phyloP scores from a whole-genome alignment of 2,113 vertebrate genomes.

The Melospiza georgiana region DNA sequence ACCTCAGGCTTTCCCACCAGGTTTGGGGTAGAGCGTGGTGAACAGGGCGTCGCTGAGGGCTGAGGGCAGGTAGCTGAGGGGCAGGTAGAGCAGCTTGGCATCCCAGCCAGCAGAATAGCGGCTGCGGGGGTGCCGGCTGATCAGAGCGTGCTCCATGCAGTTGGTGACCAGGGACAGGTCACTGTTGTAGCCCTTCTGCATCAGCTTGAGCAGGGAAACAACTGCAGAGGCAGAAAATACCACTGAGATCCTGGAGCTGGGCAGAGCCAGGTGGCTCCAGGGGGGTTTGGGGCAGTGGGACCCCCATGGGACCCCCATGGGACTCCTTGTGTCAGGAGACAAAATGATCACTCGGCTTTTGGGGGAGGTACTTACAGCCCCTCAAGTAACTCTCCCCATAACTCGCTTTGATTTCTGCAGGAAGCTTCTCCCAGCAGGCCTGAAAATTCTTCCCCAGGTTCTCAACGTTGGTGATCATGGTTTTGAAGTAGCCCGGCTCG shows the following conservation, averaged over 20 bases:
- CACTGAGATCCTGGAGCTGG: fast-evolving
- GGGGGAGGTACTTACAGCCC: slow-evolving; percentile 56
- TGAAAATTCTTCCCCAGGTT: fast-evolving
- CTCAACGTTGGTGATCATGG: not conserved
- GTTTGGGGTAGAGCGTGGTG: not conserved
- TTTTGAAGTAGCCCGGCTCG: slow-evolving; percentile 73
- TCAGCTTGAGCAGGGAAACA: fast-evolving
- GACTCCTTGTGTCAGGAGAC: not conserved
- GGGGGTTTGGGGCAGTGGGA: fast-evolving
- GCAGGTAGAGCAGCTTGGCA: slow-evolving; percentile 73
- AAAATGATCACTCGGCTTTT: not conserved
- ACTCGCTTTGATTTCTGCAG: slow-evolving; percentile 63
- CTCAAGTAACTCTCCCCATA: slow-evolving; percentile 74
- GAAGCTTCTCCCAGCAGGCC: slow-evolving; percentile 67
- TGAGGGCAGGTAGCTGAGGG: slow-evolving; percentile 79
- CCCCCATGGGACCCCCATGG: no score
- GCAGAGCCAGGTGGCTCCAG: fast-evolving
- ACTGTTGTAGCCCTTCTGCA: not conserved
- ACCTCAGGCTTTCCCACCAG: slow-evolving; percentile 24
- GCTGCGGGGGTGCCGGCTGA: slow-evolving; percentile 66
- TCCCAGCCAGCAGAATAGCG: slow-evolving; percentile 79
- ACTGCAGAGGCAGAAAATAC: not conserved
- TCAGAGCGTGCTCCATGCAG: slow-evolving; percentile 82
- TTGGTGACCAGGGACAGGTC: slow-evolving; percentile 74
- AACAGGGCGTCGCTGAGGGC: slow-evolving; percentile 71